Evolutionary conservation across 2,113 vertebrate species (phyloP).

Genomic region (Bubo blakistoni): DNA sequence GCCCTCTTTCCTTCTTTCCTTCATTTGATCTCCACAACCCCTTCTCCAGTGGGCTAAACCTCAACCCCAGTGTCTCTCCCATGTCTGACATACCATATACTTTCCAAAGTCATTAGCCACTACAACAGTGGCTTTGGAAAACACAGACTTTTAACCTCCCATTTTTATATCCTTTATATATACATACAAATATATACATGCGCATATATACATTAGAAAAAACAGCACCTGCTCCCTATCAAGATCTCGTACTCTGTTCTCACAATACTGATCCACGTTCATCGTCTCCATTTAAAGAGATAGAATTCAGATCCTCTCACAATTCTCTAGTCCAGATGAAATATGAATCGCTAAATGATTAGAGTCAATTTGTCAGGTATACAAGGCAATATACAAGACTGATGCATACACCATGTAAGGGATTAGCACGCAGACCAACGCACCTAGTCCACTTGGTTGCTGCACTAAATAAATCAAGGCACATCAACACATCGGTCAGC

Average conservation of each 20-base stretch:
- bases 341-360: background rate
- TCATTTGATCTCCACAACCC: background rate
- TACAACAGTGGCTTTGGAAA: background rate
- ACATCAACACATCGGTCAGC: background rate
- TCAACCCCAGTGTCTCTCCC: background rate
- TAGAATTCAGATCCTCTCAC: background rate
- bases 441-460: background rate
- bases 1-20: background rate
- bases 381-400: background rate
- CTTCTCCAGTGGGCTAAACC: background rate
- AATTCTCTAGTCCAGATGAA: background rate
- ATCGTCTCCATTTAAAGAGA: background rate
- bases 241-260: background rate
- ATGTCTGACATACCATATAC: background rate
- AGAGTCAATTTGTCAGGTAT: background rate
- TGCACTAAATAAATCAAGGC: background rate
- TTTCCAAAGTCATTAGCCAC: background rate
- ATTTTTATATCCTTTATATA: background rate
- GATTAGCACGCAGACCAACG: background rate
- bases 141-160: background rate
- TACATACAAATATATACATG: background rate
- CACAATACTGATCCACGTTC: background rate
- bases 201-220: background rate
- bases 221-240: background rate
- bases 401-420: background rate